These are phyloP conservation scores for Rynchops niger DNA, from an alignment of 2,113 vertebrate species.

Conservation along the genomic window DNA sequence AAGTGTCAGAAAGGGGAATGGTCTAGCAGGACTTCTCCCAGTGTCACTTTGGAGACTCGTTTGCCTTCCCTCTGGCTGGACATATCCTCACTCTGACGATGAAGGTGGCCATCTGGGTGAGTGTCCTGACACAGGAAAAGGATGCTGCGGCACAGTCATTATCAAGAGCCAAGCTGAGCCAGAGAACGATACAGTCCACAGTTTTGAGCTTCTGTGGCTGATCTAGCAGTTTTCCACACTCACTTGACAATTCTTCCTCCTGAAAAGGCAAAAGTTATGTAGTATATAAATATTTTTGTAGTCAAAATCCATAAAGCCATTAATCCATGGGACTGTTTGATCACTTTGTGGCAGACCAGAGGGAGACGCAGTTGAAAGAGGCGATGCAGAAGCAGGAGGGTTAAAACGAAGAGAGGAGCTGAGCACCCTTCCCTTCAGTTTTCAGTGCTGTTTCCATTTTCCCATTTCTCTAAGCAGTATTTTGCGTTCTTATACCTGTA, in stretches of 20 bases:
- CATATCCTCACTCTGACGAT: accelerated
- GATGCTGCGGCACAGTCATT: not conserved
- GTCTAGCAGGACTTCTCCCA: not conserved
- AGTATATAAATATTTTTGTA: not conserved
- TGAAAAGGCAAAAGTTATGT: not conserved
- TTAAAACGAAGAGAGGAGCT: not conserved
- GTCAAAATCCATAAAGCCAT: not conserved
- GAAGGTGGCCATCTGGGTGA: not conserved
- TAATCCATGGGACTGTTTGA: not conserved
- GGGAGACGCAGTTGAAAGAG: not conserved
- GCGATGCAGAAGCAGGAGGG: not conserved
- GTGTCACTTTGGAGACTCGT: no score
- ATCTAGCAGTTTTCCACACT: not conserved
- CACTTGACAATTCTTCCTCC: not conserved
- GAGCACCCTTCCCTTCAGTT: not conserved
- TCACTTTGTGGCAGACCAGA: not conserved
- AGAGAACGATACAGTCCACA: not conserved
- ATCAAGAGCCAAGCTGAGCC: not conserved
- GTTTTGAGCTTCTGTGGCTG: not conserved
- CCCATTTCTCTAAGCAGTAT: not conserved
- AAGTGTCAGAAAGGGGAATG: not conserved
- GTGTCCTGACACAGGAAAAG: not conserved
- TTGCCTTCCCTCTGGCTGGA: not conserved
- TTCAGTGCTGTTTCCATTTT: not conserved
- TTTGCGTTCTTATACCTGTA: not conserved